Evolutionary conservation across 2,113 vertebrate species (phyloP).

Genomic region (Oryzias javanicus): DNA sequence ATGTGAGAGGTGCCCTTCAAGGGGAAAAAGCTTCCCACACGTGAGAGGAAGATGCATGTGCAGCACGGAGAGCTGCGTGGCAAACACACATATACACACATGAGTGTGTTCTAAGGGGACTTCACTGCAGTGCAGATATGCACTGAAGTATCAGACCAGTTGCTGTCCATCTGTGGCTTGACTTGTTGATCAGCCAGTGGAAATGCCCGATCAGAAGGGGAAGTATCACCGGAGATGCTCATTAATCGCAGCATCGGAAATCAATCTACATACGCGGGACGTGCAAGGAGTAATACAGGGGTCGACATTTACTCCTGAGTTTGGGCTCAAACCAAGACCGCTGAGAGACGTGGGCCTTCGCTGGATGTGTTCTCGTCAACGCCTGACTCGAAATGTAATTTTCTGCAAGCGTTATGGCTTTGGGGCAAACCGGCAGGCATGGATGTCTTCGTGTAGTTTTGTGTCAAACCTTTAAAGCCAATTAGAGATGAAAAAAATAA

Average conservation of each 20-base stretch:
- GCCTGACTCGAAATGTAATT: slow-evolving; percentile 26
- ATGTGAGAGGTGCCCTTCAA: slow-evolving; percentile 35
- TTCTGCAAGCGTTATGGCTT: slow-evolving; percentile 14
- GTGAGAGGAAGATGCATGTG: not conserved
- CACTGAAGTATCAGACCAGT: slow-evolving; percentile 27
- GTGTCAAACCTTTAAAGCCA: slow-evolving; percentile 10
- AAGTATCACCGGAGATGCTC: slow-evolving; percentile 44
- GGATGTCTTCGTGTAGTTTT: slow-evolving; percentile 13
- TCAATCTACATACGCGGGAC: slow-evolving; percentile 68
- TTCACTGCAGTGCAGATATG: slow-evolving; percentile 25
- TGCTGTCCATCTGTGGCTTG: slow-evolving; percentile 13
- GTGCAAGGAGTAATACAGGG: slow-evolving; percentile 46
- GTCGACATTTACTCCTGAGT: slow-evolving; percentile 46
- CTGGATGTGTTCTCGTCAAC: slow-evolving; percentile 27
- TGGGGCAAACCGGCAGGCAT: slow-evolving; percentile 9
- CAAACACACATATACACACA: slow-evolving; percentile 15
- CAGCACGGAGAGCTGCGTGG: not conserved
- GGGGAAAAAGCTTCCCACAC: slow-evolving; percentile 4
- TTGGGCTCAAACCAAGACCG: slow-evolving; percentile 17
- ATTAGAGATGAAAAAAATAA: slow-evolving; percentile 8
- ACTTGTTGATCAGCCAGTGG: slow-evolving; percentile 29
- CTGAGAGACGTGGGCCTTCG: slow-evolving; percentile 17
- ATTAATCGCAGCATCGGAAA: slow-evolving; percentile 69
- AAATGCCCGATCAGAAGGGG: slow-evolving; percentile 60
- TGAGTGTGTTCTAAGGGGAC: slow-evolving; percentile 25